Percentiles rank a stretch among this genome's conserved stretches.
Conservation (phyloP, 2,888 invertebrate genomes). For the Lepidochrysops patricia region DNA sequence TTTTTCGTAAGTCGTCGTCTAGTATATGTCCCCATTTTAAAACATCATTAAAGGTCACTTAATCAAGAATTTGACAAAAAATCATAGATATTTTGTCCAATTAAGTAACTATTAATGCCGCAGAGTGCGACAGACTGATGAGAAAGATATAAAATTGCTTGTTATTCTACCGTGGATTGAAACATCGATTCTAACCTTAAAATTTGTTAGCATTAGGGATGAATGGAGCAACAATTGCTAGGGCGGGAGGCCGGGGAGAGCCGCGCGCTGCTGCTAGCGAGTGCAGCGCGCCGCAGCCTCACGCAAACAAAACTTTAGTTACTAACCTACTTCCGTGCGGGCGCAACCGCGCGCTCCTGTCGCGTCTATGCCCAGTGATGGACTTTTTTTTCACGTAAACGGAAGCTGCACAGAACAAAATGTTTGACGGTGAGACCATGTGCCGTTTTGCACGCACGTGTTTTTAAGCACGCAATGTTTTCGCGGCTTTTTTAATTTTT, state of each 20-base stretch:
- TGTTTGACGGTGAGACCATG: slow-evolving; percentile 72
- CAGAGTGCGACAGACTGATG: too few species aligned
- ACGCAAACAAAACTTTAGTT: slow-evolving; percentile 75
- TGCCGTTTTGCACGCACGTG: slow-evolving; percentile 57
- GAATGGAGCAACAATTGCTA: slow-evolving; percentile 31
- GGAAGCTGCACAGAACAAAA: slow-evolving; percentile 46
- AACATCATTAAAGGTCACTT: too few species aligned
- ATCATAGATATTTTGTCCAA: too few species aligned
- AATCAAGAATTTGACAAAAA: too few species aligned
- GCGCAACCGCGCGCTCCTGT: slow-evolving; percentile 58
- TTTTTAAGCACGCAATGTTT: slow-evolving; percentile 50
- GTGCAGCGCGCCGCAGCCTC: slow-evolving; percentile 67
- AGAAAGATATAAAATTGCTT: too few species aligned
- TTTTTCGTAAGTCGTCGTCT: too few species aligned
- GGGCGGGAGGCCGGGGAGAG: slow-evolving; percentile 39
- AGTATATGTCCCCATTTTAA: too few species aligned
- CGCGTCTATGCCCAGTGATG: slow-evolving; percentile 56
- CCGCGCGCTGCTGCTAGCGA: slow-evolving; percentile 42
- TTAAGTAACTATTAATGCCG: too few species aligned
- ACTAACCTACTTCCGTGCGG: slow-evolving; percentile 74
- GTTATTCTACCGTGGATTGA: too few species aligned
- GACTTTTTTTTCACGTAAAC: slow-evolving; percentile 50
- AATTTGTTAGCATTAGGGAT: background rate
- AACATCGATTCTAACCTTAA: too few species aligned
- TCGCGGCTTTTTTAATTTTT: background rate